Percentiles rank a stretch among this genome's conserved stretches.
Conservation (phyloP, 2,113 vertebrate genomes). For the Thunnus maccoyii region DNA sequence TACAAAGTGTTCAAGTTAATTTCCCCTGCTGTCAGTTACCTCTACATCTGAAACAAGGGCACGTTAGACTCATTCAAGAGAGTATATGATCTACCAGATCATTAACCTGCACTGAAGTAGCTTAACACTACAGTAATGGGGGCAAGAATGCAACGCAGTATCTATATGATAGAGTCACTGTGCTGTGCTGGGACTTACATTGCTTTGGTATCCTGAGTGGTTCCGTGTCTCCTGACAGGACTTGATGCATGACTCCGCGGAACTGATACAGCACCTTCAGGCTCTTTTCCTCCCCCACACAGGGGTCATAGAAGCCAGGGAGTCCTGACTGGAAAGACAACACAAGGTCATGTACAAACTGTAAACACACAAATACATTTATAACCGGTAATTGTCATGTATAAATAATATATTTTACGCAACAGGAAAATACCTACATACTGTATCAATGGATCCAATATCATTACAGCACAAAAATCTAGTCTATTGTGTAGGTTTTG, state of each 20-base stretch:
- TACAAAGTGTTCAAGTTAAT: slow-evolving; percentile 13
- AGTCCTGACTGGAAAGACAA: slow-evolving; percentile 89
- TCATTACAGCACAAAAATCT: neutral
- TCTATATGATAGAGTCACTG: neutral
- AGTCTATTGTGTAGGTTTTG: neutral
- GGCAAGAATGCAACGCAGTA: neutral
- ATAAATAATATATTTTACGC: neutral
- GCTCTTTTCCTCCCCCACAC: slow-evolving; percentile 97
- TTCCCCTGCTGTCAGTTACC: neutral
- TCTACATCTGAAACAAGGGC: slow-evolving; percentile 20
- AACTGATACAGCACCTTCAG: slow-evolving; percentile 99
- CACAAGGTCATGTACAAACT: slow-evolving; percentile 10
- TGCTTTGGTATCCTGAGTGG: slow-evolving; percentile 99
- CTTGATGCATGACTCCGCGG: slow-evolving; percentile 97
- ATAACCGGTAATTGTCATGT: neutral
- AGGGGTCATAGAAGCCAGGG: slow-evolving; percentile 97
- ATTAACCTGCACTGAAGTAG: neutral
- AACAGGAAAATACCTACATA: neutral
- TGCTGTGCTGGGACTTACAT: slow-evolving; percentile 86
- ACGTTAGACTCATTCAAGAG: slow-evolving; percentile 11
- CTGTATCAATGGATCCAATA: neutral
- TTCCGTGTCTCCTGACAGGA: slow-evolving; percentile 92
- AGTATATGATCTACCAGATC: neutral
- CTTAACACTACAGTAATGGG: neutral
- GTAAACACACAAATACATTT: neutral